A percentile compares a stretch with the other conserved stretches of the same genome.
Conservation (phyloP, 2,797 vertebrate species). For the Champsocephalus esox region DNA sequence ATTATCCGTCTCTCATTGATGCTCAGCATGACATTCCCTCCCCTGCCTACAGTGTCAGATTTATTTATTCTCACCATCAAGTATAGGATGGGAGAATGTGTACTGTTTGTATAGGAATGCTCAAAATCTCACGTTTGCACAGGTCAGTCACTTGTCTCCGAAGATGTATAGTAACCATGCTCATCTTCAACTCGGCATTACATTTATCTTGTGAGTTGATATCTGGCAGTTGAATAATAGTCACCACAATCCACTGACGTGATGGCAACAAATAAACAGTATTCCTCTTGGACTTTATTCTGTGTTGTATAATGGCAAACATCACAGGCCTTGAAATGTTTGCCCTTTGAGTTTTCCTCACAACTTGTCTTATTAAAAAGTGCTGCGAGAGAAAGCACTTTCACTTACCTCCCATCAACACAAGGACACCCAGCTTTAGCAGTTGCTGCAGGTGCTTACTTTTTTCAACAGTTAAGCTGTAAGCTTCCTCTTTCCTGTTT, state of each 20-base stretch:
- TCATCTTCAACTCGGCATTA: too few relatives aligned
- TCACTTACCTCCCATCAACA: slow-evolving; percentile 27
- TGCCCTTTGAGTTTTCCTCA: slow-evolving; percentile 21
- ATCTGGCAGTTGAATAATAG: neutral
- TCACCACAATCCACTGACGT: neutral
- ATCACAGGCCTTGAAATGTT: neutral
- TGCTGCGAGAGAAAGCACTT: slow-evolving; percentile 6
- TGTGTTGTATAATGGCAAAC: neutral
- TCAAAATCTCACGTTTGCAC: neutral
- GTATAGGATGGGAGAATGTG: neutral
- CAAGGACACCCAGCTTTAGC: slow-evolving; percentile 25
- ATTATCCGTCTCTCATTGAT: slow-evolving; percentile 6
- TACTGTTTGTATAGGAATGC: neutral
- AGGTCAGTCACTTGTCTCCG: too few relatives aligned
- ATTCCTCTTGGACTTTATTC: neutral
- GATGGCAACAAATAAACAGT: neutral
- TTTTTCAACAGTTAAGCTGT: slow-evolving; percentile 33
- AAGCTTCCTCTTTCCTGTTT: slow-evolving; percentile 59
- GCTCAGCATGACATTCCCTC: slow-evolving; percentile 2
- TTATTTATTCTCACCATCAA: neutral
- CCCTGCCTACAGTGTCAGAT: neutral
- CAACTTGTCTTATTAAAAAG: slow-evolving; percentile 36
- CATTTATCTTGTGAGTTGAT: neutral
- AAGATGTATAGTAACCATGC: too few relatives aligned
- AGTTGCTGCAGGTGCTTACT: slow-evolving; percentile 53